A percentile compares a stretch with the other conserved stretches of the same genome.
Conservation (phyloP, 2,888 invertebrate genomes). For the Cetonia aurata region DNA sequence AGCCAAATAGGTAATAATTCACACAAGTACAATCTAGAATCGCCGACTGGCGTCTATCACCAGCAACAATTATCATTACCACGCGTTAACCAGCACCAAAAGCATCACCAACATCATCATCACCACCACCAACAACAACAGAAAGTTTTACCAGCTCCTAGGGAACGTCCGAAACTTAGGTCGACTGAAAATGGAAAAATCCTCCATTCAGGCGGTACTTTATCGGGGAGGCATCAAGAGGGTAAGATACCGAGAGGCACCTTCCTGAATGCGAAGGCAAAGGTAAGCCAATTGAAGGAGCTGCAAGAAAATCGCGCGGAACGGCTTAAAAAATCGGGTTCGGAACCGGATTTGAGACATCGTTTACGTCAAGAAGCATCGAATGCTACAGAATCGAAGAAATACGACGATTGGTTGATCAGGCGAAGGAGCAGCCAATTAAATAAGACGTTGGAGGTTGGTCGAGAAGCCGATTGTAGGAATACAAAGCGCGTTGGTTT, state of each 20-base stretch:
- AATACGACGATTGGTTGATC: constrained; percentile 79
- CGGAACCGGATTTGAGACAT: constrained; percentile 77
- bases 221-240: constrained; percentile 74
- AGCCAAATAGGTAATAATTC: constrained; percentile 61
- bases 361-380: constrained; percentile 66
- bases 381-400: constrained; percentile 72
- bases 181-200: constrained; percentile 87
- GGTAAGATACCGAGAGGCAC: constrained; percentile 23
- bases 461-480: constrained; percentile 47
- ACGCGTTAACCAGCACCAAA: constrained; percentile 51
- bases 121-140: constrained; percentile 57
- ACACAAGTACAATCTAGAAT: constrained; percentile 51
- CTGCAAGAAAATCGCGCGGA: constrained; percentile 50
- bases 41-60: constrained; percentile 52
- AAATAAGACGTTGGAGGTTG: background rate
- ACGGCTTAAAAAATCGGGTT: constrained; percentile 75
- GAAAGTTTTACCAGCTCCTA: constrained; percentile 75
- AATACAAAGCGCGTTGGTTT: constrained; percentile 73
- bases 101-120: constrained; percentile 51
- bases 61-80: constrained; percentile 56
- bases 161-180: constrained; percentile 75
- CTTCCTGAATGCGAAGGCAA: constrained; percentile 41
- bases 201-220: constrained; percentile 85
- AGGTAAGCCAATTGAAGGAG: constrained; percentile 46
- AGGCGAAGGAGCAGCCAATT: constrained; percentile 65